These are phyloP conservation scores for Prochilodus magdalenae DNA, from an alignment of 2,113 vertebrate genomes.

Conservation along the genomic window DNA sequence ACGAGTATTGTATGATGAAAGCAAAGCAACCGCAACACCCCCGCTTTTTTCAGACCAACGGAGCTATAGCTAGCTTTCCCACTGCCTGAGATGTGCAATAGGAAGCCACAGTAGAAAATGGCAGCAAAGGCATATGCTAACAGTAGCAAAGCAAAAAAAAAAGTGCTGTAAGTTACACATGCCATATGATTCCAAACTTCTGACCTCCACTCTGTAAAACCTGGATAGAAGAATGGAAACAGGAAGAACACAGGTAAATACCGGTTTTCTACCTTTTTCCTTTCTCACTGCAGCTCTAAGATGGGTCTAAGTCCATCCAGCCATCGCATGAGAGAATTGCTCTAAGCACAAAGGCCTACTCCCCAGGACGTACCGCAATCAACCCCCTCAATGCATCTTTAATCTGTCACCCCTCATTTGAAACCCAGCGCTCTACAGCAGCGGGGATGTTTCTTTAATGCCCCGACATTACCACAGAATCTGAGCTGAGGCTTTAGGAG, in stretches of 20 bases:
- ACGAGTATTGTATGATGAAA: constrained; percentile 14
- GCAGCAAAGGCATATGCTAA: constrained; percentile 19
- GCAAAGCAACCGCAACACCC: neutral
- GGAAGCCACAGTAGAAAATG: neutral
- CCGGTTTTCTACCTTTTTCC: neutral
- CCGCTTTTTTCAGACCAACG: constrained; percentile 6
- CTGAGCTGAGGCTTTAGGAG: neutral
- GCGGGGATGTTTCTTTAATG: constrained; percentile 55
- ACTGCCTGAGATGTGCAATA: neutral
- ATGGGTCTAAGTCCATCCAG: constrained; percentile 48
- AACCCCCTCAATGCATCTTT: constrained; percentile 26
- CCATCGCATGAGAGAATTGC: neutral
- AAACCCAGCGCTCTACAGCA: constrained; percentile 37
- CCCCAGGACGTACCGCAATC: constrained; percentile 21
- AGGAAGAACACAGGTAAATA: constrained; percentile 27
- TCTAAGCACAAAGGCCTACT: constrained; percentile 21
- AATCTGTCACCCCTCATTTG: constrained; percentile 60
- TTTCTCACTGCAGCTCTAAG: constrained; percentile 23
- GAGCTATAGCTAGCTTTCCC: neutral
- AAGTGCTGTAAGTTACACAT: no score
- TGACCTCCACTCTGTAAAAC: neutral
- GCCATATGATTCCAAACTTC: neutral
- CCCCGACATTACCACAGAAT: constrained; percentile 26
- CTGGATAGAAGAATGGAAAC: constrained; percentile 22
- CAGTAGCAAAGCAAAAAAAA: neutral